phyloP scores from a whole-genome alignment of 2,113 vertebrate genomes.

The Bubo bubo region DNA sequence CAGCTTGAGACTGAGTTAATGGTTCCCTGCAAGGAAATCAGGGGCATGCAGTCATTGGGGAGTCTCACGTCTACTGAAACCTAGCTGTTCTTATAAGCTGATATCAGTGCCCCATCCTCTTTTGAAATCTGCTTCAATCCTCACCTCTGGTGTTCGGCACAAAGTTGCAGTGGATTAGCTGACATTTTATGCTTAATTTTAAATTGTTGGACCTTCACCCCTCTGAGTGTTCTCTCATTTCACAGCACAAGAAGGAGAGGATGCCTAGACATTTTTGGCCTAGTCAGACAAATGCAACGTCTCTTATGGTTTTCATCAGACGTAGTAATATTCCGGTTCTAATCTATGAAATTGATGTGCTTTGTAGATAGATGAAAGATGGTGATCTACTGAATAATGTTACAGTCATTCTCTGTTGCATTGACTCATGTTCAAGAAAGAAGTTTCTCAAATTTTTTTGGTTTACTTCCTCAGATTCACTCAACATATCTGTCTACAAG shows the following conservation, averaged over 20 bases:
- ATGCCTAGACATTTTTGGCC: background rate
- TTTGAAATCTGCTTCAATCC: background rate
- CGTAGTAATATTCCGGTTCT: background rate
- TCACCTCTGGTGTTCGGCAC: background rate
- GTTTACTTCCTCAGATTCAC: background rate
- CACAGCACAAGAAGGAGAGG: background rate
- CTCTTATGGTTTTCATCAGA: background rate
- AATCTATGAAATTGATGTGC: background rate
- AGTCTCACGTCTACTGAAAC: background rate
- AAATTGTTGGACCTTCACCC: background rate
- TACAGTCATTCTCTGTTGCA: background rate
- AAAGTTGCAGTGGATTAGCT: background rate
- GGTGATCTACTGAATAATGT: background rate
- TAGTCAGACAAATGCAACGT: background rate
- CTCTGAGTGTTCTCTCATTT: background rate
- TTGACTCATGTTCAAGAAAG: background rate
- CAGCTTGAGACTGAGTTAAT: background rate
- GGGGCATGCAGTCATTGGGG: background rate
- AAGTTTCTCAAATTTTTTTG: background rate
- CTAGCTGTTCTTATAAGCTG: background rate
- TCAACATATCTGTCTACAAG: background rate
- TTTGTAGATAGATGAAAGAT: background rate
- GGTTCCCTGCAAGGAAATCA: background rate
- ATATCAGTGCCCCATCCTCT: background rate
- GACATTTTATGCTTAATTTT: background rate